Evolutionary conservation across 2,797 vertebrate genomes (phyloP).

Genomic region (Ispidina lecontei): DNA sequence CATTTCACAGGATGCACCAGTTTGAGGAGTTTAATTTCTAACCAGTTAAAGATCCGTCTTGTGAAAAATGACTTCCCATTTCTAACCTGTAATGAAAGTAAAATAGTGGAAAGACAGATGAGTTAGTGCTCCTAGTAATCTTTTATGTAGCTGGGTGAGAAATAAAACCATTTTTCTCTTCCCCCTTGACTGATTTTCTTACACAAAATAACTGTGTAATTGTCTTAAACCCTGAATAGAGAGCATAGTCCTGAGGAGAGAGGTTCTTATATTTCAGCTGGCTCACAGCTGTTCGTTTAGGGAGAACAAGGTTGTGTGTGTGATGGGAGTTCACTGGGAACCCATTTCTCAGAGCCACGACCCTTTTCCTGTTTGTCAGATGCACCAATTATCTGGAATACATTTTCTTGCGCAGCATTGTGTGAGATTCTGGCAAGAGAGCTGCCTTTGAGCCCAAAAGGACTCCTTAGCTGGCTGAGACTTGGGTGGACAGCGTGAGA

Average conservation of each 20-base stretch:
- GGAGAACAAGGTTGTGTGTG: slow-evolving; percentile 20
- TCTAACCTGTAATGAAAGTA: slow-evolving; percentile 71
- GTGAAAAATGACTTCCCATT: slow-evolving; percentile 79
- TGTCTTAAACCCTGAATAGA: slow-evolving; percentile 70
- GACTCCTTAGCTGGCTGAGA: neutral
- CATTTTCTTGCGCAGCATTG: neutral
- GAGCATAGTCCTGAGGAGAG: slow-evolving; percentile 39
- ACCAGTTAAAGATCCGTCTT: slow-evolving; percentile 63
- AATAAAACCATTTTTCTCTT: slow-evolving; percentile 73
- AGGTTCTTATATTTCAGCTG: slow-evolving; percentile 73
- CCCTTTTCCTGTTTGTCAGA: slow-evolving; percentile 48
- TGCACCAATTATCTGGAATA: slow-evolving; percentile 19
- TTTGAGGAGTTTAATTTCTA: slow-evolving; percentile 61
- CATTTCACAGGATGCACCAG: neutral
- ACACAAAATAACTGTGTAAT: slow-evolving; percentile 76
- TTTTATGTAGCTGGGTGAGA: slow-evolving; percentile 70
- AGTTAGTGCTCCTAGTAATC: slow-evolving; percentile 61
- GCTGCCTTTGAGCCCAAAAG: neutral
- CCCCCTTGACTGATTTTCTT: slow-evolving; percentile 52
- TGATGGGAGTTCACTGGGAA: slow-evolving; percentile 56
- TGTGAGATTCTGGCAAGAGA: neutral
- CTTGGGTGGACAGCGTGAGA: neutral
- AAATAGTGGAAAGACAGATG: slow-evolving; percentile 74
- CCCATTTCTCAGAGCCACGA: slow-evolving; percentile 62
- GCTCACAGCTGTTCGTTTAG: slow-evolving; percentile 72